Evolutionary conservation across 2,888 invertebrate species (phyloP), one percentile per base, ranked within the genome.

Genomic region (Eupeodes latifasciatus): DNA sequence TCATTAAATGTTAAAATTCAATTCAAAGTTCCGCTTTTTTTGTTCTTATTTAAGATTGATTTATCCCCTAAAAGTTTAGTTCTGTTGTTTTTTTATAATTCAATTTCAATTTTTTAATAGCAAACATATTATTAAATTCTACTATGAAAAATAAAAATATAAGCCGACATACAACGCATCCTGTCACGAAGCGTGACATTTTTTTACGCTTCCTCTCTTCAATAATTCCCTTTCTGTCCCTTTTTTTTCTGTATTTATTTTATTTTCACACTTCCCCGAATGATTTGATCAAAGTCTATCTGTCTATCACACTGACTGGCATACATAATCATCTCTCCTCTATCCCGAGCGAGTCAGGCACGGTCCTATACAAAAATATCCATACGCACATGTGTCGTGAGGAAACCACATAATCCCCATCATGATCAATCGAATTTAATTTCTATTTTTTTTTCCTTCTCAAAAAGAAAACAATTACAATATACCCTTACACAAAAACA

Each of bases 381-480:
- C 10, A 55, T 71, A 66, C 78, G 69, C 78, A 59, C 74, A 82
- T 75, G 75, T 77, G 64, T 77, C 88, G 66, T 81, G 69, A 55
- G 40, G 81, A 88, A 81, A 88, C 88, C 88, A 75, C 88, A 88
- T 88, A 88, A 85, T 88, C 88, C 88, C 78, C 81, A 81, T 88
- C 81, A 81, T 88, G 88, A 88, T 88, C 88, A 88, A 88, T 88
- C 81, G 88, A 84, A 83, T 84, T 87, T 83, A 87, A 88, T 88
- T 88, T 84, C 84, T 86, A 40, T 40, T 72, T 67, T 66, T 74
- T 44, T 66, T 61, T 85, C 57, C 75, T 34, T 72, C 57, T 44
- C 12, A 19, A 64, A 57, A 75, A 44, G 53, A 64, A 19, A 47
- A 59, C 47, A 55, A 59, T 72, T 59, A 72, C 55, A 83, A 80